A percentile compares a stretch with the other conserved stretches of the same genome.
Evolutionary conservation across 2,113 vertebrate genomes (phyloP).

Genomic region (Ameiurus melas): DNA sequence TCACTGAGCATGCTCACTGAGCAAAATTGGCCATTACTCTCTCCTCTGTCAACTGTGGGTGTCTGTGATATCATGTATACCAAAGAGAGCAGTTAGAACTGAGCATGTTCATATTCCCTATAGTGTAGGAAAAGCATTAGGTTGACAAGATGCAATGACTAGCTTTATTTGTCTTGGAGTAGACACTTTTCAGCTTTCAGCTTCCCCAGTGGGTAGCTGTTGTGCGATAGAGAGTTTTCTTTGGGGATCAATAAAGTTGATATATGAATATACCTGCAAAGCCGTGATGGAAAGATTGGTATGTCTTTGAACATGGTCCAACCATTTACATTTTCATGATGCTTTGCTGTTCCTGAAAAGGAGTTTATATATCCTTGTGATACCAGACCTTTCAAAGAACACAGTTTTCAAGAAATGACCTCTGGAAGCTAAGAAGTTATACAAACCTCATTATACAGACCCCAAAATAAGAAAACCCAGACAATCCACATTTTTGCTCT

Average conservation of each 20-base stretch:
- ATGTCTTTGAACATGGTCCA: not conserved
- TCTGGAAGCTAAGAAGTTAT: not conserved
- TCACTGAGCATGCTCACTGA: not conserved
- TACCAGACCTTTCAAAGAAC: not conserved
- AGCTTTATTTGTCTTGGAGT: not conserved
- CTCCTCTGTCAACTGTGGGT: not conserved
- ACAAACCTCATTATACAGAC: not conserved
- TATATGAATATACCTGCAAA: not conserved
- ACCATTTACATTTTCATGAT: not conserved
- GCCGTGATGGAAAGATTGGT: not conserved
- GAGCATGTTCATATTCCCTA: not conserved
- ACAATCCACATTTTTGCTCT: not conserved
- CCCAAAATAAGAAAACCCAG: not conserved
- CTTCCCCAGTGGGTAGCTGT: not conserved
- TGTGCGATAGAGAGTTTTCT: not conserved
- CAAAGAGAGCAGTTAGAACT: not conserved
- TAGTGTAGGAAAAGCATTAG: not conserved
- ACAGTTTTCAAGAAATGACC: not conserved
- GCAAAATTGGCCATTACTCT: not conserved
- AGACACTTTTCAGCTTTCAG: not conserved
- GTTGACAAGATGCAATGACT: not conserved
- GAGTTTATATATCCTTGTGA: not conserved
- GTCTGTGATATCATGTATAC: slow-evolving; percentile 7
- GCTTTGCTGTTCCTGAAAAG: not conserved
- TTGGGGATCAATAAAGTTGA: no score